Percentiles rank a stretch among this genome's conserved stretches.
phyloP scores from a whole-genome alignment of 2,888 invertebrate genomes.

The Drosophila prolongata region DNA sequence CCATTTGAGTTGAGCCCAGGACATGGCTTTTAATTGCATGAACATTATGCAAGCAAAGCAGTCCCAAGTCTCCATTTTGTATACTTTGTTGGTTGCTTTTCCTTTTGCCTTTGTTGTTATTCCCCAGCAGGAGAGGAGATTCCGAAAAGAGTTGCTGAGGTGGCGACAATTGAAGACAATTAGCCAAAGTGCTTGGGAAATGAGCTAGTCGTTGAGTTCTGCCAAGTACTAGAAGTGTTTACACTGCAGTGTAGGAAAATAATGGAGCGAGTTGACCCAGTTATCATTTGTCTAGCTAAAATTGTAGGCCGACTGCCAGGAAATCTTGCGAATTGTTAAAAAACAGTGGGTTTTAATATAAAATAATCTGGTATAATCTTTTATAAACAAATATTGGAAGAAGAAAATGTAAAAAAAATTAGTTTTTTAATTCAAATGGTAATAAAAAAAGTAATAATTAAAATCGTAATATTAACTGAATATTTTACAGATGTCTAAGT shows the following conservation, averaged over 20 bases:
- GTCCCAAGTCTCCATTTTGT: slow-evolving; percentile 43
- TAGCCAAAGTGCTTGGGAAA: slow-evolving; percentile 65
- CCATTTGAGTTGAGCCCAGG: slow-evolving; percentile 35
- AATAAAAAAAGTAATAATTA: no score
- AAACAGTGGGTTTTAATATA: not conserved
- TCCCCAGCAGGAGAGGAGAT: slow-evolving; percentile 13
- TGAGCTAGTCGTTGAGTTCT: slow-evolving; percentile 46
- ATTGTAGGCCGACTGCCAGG: not conserved
- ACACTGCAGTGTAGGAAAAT: not conserved
- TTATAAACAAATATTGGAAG: no score
- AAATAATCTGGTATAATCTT: no score
- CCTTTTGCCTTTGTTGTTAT: slow-evolving; percentile 34
- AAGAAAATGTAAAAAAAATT: no score
- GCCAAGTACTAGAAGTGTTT: slow-evolving; percentile 32
- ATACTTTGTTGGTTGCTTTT: slow-evolving; percentile 37
- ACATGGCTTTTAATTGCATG: slow-evolving; percentile 70
- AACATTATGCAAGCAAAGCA: slow-evolving; percentile 64
- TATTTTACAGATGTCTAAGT: no score
- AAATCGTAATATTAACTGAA: no score
- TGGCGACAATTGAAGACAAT: slow-evolving; percentile 67
- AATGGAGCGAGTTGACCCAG: slow-evolving; percentile 17
- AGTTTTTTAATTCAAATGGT: no score
- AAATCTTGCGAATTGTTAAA: not conserved
- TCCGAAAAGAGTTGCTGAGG: slow-evolving; percentile 40
- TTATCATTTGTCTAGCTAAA: slow-evolving; percentile 1